phyloP scores from a whole-genome alignment of 2,113 vertebrate species.

The Sturnus vulgaris region DNA sequence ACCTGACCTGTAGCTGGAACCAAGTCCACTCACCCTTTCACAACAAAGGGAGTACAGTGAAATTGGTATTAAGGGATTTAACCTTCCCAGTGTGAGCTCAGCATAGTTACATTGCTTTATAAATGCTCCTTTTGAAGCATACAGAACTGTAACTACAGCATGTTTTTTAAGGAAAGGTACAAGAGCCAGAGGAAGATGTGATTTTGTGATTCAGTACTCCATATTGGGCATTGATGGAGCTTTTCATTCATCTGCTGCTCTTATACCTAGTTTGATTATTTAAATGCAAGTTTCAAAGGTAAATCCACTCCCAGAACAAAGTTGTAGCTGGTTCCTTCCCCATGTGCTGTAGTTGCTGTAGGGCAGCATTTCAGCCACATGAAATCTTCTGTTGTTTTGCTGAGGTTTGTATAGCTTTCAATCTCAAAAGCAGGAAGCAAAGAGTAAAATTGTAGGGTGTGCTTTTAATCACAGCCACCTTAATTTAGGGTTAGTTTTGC shows the following conservation, averaged over 20 bases:
- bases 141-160: background rate
- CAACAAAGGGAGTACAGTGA: background rate
- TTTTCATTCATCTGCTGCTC: background rate
- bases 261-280: background rate
- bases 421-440: background rate
- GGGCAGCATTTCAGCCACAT: background rate
- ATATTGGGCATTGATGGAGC: background rate
- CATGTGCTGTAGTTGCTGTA: background rate
- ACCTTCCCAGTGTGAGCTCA: background rate
- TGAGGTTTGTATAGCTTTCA: background rate
- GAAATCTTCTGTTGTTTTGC: background rate
- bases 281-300: background rate
- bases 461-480: background rate
- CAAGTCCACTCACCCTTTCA: background rate
- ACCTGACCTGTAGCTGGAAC: background rate
- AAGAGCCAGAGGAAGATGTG: background rate
- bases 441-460: background rate
- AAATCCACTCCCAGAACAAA: background rate
- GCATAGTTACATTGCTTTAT: background rate
- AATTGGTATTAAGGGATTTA: background rate
- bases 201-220: background rate
- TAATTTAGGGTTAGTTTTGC: background rate
- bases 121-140: background rate
- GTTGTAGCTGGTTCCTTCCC: background rate
- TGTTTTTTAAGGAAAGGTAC: background rate